Conservation (phyloP, 1,140 invertebrate species). For the Luehdorfia chinensis region DNA sequence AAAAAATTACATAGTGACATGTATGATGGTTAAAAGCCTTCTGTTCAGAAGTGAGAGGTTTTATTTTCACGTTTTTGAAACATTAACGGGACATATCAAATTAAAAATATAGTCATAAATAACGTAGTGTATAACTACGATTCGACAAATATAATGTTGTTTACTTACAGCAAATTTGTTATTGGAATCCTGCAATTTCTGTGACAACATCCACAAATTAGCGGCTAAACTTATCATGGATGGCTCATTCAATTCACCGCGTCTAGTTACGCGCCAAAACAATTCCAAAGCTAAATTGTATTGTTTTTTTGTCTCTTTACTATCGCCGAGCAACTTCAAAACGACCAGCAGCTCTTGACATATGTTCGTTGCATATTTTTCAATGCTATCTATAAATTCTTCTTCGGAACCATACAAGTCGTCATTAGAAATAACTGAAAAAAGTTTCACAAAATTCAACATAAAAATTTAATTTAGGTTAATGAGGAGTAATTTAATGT, state of each 20-base stretch:
- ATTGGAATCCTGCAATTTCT: slow-evolving; percentile 55
- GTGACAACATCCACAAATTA: slow-evolving; percentile 88
- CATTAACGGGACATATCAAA: no score
- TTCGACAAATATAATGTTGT: no score
- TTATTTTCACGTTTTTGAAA: no score
- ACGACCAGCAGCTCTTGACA: slow-evolving; percentile 87
- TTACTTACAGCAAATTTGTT: slow-evolving; percentile 59
- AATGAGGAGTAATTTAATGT: no score
- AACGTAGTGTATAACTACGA: no score
- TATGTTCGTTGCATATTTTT: slow-evolving; percentile 86
- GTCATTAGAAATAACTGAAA: slow-evolving; percentile 95
- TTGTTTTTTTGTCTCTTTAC: slow-evolving; percentile 81
- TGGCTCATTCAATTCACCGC: slow-evolving; percentile 82
- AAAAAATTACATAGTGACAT: no score
- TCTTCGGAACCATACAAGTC: slow-evolving; percentile 93
- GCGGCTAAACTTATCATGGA: slow-evolving; percentile 81
- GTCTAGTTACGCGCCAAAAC: slow-evolving; percentile 83
- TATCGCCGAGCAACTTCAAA: slow-evolving; percentile 81
- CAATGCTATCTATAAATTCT: slow-evolving; percentile 90
- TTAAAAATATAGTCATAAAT: no score
- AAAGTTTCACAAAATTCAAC: no score
- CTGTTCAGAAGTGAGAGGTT: no score
- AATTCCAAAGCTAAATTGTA: slow-evolving; percentile 84
- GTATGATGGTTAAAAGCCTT: no score
- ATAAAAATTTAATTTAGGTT: slow-evolving; percentile 2